Percentiles rank a stretch among this genome's conserved stretches.
phyloP scores from a whole-genome alignment of 2,888 invertebrate genomes.

The Cantharis rustica region DNA sequence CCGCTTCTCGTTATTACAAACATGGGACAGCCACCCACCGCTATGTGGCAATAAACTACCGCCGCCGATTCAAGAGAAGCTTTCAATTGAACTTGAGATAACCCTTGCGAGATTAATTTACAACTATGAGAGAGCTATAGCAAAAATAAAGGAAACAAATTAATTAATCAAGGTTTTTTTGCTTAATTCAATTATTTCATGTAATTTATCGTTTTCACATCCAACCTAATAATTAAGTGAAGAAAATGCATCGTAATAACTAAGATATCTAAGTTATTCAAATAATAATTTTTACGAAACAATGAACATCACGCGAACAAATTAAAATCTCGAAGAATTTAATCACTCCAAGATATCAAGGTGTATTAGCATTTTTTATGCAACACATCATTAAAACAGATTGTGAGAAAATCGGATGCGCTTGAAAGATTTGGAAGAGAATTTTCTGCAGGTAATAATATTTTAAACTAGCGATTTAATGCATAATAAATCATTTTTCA shows the following conservation, averaged over 20 bases:
- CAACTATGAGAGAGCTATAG: neutral
- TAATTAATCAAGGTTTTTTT: neutral
- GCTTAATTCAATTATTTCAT: neutral
- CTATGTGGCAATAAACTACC: constrained; percentile 22
- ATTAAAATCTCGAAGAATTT: neutral
- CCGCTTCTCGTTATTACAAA: constrained; percentile 28
- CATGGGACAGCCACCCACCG: constrained; percentile 23
- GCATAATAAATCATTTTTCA: neutral
- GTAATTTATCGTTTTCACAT: neutral
- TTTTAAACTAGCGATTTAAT: constrained; percentile 1
- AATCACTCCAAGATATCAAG: neutral
- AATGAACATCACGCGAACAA: neutral
- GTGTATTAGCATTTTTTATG: neutral
- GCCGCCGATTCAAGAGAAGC: constrained; percentile 14
- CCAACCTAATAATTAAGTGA: neutral
- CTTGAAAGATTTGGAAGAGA: neutral
- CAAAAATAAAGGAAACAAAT: neutral
- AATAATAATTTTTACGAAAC: neutral
- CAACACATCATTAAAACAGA: neutral
- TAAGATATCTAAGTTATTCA: neutral
- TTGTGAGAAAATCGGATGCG: neutral
- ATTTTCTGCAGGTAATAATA: neutral
- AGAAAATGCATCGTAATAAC: neutral
- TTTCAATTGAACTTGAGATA: constrained; percentile 10
- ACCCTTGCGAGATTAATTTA: neutral